Base-by-base conservation (phyloP, 2,888 invertebrate genomes). In the Linnaemya vulpina region DNA sequence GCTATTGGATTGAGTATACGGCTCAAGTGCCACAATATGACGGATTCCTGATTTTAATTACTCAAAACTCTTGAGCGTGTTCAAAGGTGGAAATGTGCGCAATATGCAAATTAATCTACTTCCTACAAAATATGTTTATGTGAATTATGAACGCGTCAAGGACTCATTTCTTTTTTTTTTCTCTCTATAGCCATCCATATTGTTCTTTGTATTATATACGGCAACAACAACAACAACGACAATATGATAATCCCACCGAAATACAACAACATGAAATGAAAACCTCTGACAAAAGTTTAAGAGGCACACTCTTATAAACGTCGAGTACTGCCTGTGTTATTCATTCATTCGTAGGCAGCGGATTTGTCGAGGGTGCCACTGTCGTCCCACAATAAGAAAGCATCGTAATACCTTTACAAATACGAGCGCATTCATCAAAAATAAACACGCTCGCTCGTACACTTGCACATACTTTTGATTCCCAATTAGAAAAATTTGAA, bases 131-230 rank as follows among this genome's bases (percentile, higher is more conserved):
- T 85, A 82, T 75, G 71, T 91, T 89, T 89, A 86, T 89, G 90
- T 74, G 90, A 90, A 90, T 90, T 90, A 90, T 89, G 89, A 90
- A 89, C 90, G 89, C 91, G 90, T 90, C 90, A 90, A 90, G 90
- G 86, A 86, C 87, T 86, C n/a, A n/a, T n/a, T n/a, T n/a, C n/a
- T n/a, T n/a, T n/a, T n/a, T n/a, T n/a, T n/a, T 79, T 62, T 78
- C 78, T 85, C 79, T 85, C 78, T 71, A 71, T 70, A 82, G 82
- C 43, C 82, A 82, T 85, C 43, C 82, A 82, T 85, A 75, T 75
- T 82, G 75, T 77, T 84, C 71, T 80, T 77, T 84, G 76, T 77
- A 73, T 68, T 74, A 58, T 53, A 35, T 20, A 79, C 63, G 55
- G 38, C 58, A 70, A 63, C 49, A 70, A 58, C 65, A 51, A 60